Conservation (phyloP, 1,140 invertebrate genomes). For the Drosophila littoralis region DNA sequence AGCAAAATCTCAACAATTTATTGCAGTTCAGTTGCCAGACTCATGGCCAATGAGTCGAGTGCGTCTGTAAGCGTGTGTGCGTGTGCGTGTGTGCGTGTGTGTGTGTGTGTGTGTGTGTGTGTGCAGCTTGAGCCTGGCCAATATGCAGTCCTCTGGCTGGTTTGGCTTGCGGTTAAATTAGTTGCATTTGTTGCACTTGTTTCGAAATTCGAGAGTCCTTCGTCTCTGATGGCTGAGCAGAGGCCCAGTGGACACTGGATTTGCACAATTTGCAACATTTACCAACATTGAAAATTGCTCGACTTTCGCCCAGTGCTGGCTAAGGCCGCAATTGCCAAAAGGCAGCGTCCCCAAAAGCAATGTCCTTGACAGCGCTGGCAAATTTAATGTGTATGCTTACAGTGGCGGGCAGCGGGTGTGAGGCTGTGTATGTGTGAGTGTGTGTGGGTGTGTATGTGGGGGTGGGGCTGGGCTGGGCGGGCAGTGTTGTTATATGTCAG, state of each 20-base stretch:
- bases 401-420: background rate
- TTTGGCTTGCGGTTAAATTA: slow-evolving; percentile 37
- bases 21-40: slow-evolving; percentile 37
- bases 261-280: background rate
- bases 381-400: slow-evolving; percentile 1
- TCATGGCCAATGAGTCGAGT: slow-evolving; percentile 16
- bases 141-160: slow-evolving; percentile 12
- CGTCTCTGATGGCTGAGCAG: too few species aligned
- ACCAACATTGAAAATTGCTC: background rate
- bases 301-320: background rate
- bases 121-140: slow-evolving; percentile 10
- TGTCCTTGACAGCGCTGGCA: slow-evolving; percentile 44
- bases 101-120: slow-evolving; percentile 2
- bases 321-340: slow-evolving; percentile 35
- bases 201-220: background rate
- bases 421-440: background rate
- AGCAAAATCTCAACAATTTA: slow-evolving; percentile 48
- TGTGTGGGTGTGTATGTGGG: background rate
- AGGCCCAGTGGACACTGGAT: too few species aligned
- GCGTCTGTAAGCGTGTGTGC: slow-evolving; percentile 5
- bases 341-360: slow-evolving; percentile 17
- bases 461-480: background rate
- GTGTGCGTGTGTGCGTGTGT: slow-evolving; percentile 1
- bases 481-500: slow-evolving; percentile 10
- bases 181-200: slow-evolving; percentile 37